Evolutionary conservation across 2,888 invertebrate genomes (phyloP).

Genomic region (Agrotis exclamationis): DNA sequence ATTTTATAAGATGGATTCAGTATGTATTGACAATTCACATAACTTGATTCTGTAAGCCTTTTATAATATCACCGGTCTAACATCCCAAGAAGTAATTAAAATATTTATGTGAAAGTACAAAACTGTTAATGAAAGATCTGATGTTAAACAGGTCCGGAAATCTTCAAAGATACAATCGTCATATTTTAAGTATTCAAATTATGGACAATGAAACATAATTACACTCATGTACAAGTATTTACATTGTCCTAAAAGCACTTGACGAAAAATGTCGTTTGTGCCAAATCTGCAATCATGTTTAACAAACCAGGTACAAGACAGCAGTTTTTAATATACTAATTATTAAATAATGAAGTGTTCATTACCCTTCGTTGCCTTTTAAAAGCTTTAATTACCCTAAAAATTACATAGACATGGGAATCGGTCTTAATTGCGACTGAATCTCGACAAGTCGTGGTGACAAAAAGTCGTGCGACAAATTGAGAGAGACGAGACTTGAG

Average conservation of each 20-base stretch:
- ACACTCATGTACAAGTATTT: slow-evolving; percentile 2
- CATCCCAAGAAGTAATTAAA: neutral
- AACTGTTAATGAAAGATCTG: neutral
- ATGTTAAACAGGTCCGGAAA: neutral
- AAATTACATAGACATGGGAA: slow-evolving; percentile 75
- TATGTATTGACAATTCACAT: too few species aligned
- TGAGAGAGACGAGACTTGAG: slow-evolving; percentile 67
- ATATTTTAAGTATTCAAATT: slow-evolving; percentile 16
- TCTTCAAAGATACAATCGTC: slow-evolving; percentile 2
- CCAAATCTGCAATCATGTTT: slow-evolving; percentile 34
- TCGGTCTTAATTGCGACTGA: slow-evolving; percentile 77
- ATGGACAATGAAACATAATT: slow-evolving; percentile 27
- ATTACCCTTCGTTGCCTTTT: slow-evolving; percentile 47
- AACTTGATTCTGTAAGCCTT: too few species aligned
- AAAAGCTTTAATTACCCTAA: slow-evolving; percentile 65
- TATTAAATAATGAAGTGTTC: slow-evolving; percentile 53
- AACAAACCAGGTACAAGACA: slow-evolving; percentile 28
- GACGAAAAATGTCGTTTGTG: slow-evolving; percentile 37
- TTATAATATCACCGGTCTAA: neutral
- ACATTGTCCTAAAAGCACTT: slow-evolving; percentile 6
- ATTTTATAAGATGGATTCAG: neutral
- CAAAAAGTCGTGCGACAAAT: slow-evolving; percentile 84
- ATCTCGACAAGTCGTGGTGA: slow-evolving; percentile 71
- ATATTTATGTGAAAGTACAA: neutral
- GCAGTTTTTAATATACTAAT: slow-evolving; percentile 59